Evolutionary conservation across 2,113 vertebrate species (phyloP).

Genomic region (Platysteira castanea): DNA sequence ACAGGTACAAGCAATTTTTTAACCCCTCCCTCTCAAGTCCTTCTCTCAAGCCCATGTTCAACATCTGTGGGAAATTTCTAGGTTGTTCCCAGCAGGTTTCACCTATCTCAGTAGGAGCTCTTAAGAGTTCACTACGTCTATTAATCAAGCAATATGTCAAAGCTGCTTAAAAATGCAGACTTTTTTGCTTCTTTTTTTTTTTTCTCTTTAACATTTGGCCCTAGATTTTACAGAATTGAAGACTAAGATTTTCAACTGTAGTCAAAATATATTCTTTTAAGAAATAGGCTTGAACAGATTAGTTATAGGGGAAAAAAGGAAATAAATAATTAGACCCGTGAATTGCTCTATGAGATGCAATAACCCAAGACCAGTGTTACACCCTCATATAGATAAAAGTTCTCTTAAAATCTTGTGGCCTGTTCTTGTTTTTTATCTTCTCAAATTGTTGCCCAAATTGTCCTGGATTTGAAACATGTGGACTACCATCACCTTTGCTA

Average conservation of each 20-base stretch:
- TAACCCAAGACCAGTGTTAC: neutral
- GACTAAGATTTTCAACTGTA: neutral
- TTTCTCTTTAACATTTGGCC: neutral
- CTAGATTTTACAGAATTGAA: neutral
- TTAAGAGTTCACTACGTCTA: neutral
- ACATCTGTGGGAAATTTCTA: neutral
- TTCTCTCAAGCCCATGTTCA: neutral
- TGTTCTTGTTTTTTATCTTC: neutral
- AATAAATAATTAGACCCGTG: neutral
- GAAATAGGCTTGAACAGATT: neutral
- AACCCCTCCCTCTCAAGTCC: neutral
- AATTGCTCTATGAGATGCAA: neutral
- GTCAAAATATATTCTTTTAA: neutral
- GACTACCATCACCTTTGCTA: neutral
- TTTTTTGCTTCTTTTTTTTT: neutral
- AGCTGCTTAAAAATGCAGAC: neutral
- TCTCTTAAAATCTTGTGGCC: neutral
- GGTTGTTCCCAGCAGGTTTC: neutral
- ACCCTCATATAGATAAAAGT: neutral
- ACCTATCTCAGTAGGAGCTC: neutral
- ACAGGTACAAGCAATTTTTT: neutral
- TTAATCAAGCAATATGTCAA: neutral
- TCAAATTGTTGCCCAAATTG: neutral
- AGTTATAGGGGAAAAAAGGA: neutral
- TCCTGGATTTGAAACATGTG: neutral